These are phyloP conservation scores for Prionailurus viverrinus DNA, from an alignment of 2,113 vertebrate genomes.

Conservation along the genomic window DNA sequence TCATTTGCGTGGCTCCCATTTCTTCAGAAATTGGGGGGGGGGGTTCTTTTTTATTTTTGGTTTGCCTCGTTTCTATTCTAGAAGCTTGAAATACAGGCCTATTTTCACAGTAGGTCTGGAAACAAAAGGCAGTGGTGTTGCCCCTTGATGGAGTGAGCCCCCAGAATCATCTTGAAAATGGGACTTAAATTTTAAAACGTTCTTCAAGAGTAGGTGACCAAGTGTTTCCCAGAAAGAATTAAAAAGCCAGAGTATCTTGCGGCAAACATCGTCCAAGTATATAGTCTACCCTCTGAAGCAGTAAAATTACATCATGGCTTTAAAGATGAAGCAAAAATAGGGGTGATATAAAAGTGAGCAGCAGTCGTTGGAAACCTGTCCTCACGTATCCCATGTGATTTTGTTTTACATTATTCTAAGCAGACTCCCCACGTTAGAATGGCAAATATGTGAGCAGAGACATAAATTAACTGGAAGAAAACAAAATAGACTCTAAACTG, in stretches of 20 bases:
- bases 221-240: neutral
- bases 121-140: neutral
- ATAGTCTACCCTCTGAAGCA: neutral
- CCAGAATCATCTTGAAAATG: neutral
- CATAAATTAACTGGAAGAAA: slow-evolving; percentile 19
- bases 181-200: neutral
- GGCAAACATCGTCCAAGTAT: neutral
- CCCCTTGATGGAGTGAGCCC: neutral
- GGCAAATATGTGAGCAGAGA: neutral
- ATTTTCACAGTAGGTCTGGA: neutral
- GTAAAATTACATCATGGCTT: neutral
- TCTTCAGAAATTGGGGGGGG: neutral
- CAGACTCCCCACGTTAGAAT: neutral
- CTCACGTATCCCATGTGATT: neutral
- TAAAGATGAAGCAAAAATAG: neutral
- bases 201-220: neutral
- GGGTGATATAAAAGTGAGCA: neutral
- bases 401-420: neutral
- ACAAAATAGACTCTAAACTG: neutral
- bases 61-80: neutral
- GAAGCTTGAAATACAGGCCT: neutral
- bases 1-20: neutral
- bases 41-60: neutral
- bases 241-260: neutral
- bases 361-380: neutral